These are phyloP conservation scores for Taeniopygia guttata DNA, from an alignment of 2,797 vertebrate genomes.

Conservation along the genomic window DNA sequence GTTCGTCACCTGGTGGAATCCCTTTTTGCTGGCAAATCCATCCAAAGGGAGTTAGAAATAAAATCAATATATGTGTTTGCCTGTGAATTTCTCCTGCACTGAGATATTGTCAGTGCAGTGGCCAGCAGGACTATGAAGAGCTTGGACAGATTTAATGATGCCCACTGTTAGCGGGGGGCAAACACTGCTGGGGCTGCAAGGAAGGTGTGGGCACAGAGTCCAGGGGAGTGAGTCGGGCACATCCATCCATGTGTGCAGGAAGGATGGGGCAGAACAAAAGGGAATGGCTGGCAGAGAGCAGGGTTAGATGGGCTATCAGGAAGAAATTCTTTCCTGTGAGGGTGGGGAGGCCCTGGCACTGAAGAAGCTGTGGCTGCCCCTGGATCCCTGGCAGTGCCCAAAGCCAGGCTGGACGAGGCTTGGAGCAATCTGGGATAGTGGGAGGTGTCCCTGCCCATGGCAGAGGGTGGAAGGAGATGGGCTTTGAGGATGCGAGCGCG, in stretches of 20 bases:
- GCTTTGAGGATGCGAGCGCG: not conserved
- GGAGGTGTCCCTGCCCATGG: not conserved
- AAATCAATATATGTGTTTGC: slow-evolving; percentile 31
- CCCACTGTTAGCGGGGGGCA: not conserved
- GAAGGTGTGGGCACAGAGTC: accelerated
- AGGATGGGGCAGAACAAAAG: not conserved
- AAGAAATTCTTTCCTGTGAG: not conserved
- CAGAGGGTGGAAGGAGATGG: accelerated
- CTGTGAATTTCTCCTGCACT: slow-evolving; percentile 3
- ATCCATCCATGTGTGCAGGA: accelerated
- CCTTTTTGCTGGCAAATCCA: not conserved
- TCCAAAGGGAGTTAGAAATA: not conserved
- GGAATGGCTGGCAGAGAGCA: not conserved
- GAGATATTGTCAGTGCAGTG: not conserved
- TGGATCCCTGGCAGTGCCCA: not conserved
- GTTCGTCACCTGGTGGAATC: not conserved
- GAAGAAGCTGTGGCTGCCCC: not conserved
- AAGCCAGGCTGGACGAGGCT: accelerated
- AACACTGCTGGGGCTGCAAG: not conserved
- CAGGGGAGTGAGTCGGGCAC: not conserved
- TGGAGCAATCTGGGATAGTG: not conserved
- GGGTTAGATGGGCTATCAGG: not conserved
- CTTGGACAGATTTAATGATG: not conserved
- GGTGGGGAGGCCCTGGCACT: accelerated
- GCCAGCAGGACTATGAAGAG: not conserved